phyloP scores from a whole-genome alignment of 2,113 vertebrate species.

The Nothocercus nigrocapillus region DNA sequence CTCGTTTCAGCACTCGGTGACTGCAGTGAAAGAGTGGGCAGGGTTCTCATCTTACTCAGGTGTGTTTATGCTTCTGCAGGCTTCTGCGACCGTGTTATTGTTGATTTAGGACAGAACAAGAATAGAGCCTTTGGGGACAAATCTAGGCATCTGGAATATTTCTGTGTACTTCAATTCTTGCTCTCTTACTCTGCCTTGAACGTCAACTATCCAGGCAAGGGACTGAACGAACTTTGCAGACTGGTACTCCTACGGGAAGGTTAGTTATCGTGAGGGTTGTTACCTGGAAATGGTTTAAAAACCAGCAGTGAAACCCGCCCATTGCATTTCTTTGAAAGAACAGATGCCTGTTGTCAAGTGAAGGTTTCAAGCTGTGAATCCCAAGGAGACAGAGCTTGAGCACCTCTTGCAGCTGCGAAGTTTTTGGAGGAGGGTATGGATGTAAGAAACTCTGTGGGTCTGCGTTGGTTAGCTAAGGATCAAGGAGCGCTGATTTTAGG shows the following conservation, averaged over 20 bases:
- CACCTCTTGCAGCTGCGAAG: background rate
- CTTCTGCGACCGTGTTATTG: background rate
- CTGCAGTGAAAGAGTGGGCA: background rate
- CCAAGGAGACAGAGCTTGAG: background rate
- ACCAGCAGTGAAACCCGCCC: background rate
- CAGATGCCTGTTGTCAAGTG: accelerated
- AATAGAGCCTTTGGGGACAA: background rate
- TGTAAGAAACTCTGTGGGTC: background rate
- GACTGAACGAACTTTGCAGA: background rate
- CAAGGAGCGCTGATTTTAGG: accelerated
- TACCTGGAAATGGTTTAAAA: background rate
- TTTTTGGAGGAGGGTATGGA: background rate
- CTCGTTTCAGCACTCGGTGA: background rate
- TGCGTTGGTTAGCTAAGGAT: background rate
- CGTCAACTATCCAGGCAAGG: background rate
- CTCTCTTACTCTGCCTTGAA: background rate
- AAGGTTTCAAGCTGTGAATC: background rate
- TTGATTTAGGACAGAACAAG: background rate
- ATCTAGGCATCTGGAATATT: background rate
- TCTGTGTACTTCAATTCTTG: background rate
- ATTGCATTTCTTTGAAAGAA: background rate
- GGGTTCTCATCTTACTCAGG: background rate
- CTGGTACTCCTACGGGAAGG: background rate
- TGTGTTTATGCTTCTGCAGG: background rate
- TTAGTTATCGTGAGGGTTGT: background rate